Base-by-base conservation (phyloP, 2,888 invertebrate species). In the Apoda limacodes region DNA sequence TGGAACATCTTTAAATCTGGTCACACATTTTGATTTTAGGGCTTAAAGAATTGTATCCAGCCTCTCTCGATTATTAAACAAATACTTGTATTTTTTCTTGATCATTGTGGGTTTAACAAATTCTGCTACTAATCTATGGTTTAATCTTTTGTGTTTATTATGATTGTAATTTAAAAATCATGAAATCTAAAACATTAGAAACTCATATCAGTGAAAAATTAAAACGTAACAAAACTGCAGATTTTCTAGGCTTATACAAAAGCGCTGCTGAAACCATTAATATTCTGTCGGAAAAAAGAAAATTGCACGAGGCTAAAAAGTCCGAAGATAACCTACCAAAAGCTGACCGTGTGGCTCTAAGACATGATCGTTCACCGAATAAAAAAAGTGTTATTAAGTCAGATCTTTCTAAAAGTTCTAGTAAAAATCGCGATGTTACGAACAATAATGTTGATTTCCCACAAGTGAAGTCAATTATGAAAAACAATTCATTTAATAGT, bases 161-260 rank as follows among this genome's bases (percentile, higher is more conserved):
- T n/a, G n/a, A n/a, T n/a, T n/a, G n/a, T n/a, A n/a, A n/a, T n/a
- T n/a, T n/a, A n/a, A n/a, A n/a, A n/a, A n/a, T n/a, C n/a, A n/a
- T n/a, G n/a, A n/a, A n/a, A n/a, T n/a, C n/a, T n/a, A n/a, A n/a
- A n/a, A n/a, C n/a, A n/a, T n/a, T n/a, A n/a, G n/a, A n/a, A n/a
- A n/a, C n/a, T n/a, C n/a, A n/a, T n/a, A n/a, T n/a, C n/a, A n/a
- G n/a, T n/a, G n/a, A n/a, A n/a, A n/a, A n/a, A n/a, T n/a, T n/a
- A n/a, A n/a, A n/a, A n/a, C n/a, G n/a, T n/a, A n/a, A n/a, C n/a
- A n/a, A n/a, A n/a, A n/a, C n/a, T n/a, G n/a, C n/a, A n/a, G 66
- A 71, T 25, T 76, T 70, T 50, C 45, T 60, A 14, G 50, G 57
- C 30, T 49, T 61, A 20, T 76, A 76, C 37, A 64, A 61, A 57